Percentiles rank a stretch among this genome's conserved stretches.
Conservation (phyloP, 2,113 vertebrate species). For the Nothobranchius kuhntae region DNA sequence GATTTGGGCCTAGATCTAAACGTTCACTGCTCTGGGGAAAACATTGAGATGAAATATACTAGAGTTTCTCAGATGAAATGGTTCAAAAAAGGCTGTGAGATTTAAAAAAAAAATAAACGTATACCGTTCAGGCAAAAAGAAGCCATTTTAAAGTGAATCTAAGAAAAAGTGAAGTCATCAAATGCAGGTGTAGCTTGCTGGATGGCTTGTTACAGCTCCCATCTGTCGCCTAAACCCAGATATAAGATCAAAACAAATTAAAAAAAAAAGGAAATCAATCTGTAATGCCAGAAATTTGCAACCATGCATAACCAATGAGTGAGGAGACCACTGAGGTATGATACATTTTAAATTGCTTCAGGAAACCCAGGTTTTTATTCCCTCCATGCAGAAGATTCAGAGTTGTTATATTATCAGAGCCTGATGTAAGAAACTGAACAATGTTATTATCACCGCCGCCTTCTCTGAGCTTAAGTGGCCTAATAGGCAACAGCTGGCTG, state of each 20-base stretch:
- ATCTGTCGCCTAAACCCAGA: conserved; percentile 12
- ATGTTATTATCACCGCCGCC: conserved; percentile 30
- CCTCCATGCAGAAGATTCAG: conserved; percentile 33
- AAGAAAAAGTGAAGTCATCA: background rate
- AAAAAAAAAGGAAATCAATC: conserved; percentile 10
- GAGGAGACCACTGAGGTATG: conserved; percentile 27
- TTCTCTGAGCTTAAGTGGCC: conserved; percentile 39
- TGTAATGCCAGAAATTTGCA: conserved; percentile 13
- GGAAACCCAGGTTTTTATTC: conserved; percentile 43
- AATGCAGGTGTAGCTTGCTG: background rate
- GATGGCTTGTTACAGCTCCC: background rate
- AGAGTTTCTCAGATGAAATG: too few species aligned
- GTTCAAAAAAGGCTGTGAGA: too few species aligned
- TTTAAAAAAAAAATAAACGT: too few species aligned
- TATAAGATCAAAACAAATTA: conserved; percentile 22
- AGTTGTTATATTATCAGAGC: conserved; percentile 47
- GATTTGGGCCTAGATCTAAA: too few species aligned
- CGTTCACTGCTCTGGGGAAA: too few species aligned
- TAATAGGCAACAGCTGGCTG: conserved; percentile 38
- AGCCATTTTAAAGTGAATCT: background rate
- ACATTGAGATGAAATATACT: too few species aligned
- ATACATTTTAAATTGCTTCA: conserved; percentile 48
- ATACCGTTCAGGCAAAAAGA: background rate
- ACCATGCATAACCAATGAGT: conserved; percentile 22
- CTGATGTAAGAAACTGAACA: conserved; percentile 49